A percentile compares a stretch with the other conserved stretches of the same genome.
phyloP scores from a whole-genome alignment of 2,888 invertebrate genomes.

The Ichneumon xanthorius region DNA sequence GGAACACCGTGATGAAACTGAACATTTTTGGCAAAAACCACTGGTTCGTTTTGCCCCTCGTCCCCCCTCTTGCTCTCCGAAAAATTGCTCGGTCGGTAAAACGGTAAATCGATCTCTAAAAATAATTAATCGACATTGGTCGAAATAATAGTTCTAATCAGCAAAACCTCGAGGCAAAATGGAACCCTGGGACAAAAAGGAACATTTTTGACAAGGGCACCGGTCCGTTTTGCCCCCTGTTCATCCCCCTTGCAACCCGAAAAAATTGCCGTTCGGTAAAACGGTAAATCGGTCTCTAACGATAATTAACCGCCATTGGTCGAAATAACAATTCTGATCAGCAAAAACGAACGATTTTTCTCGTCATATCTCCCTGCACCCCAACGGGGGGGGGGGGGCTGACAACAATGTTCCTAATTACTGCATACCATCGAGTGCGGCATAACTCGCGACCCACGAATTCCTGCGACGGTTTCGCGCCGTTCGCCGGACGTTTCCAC shows the following conservation, averaged over 20 bases:
- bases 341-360: not conserved
- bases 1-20: not conserved
- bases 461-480: constrained; percentile 75
- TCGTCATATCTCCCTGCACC: not conserved
- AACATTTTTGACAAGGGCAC: too few species aligned
- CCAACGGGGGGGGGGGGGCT: constrained; percentile 31
- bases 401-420: constrained; percentile 83
- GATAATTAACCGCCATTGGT: not conserved
- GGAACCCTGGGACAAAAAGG: too few species aligned
- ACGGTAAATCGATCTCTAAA: not conserved
- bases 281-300: not conserved
- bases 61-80: too few species aligned
- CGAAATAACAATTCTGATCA: not conserved
- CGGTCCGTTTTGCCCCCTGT: too few species aligned
- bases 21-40: too few species aligned
- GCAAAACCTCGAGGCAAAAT: not conserved
- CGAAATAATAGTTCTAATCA: not conserved
- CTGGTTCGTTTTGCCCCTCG: too few species aligned
- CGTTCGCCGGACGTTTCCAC: constrained; percentile 52
- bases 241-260: too few species aligned
- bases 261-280: not conserved
- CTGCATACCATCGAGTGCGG: constrained; percentile 83
- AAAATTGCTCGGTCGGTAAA: not conserved
- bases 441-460: constrained; percentile 83
- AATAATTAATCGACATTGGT: not conserved